A percentile compares a stretch with the other conserved stretches of the same genome.
These are phyloP conservation scores for Cyprinodon brontotheroides DNA, from an alignment of 2,113 vertebrate species.

Conservation along the genomic window DNA sequence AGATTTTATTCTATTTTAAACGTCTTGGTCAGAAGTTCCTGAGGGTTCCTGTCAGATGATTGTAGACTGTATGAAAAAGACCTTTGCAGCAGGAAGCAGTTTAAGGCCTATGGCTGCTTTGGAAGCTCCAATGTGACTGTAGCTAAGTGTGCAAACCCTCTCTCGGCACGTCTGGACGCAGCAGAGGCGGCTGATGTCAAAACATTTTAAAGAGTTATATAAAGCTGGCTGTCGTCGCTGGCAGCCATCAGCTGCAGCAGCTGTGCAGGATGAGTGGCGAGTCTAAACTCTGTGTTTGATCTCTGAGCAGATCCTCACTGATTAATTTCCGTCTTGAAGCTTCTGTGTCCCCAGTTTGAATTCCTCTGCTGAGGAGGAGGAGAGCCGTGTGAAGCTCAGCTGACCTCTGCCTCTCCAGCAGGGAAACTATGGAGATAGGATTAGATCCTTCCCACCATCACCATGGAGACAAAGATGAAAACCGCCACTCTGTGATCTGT, in stretches of 20 bases:
- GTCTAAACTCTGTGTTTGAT: not conserved
- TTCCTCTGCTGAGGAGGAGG: not conserved
- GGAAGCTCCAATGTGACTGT: not conserved
- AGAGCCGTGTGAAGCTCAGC: not conserved
- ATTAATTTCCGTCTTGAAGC: not conserved
- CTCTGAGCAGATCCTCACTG: not conserved
- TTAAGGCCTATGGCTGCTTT: not conserved
- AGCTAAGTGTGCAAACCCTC: not conserved
- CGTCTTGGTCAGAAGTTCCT: too few species aligned
- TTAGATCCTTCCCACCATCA: not conserved
- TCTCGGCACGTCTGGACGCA: not conserved
- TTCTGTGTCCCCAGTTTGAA: not conserved
- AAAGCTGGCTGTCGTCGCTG: not conserved
- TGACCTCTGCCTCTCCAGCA: not conserved
- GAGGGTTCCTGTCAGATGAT: too few species aligned
- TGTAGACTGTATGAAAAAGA: not conserved
- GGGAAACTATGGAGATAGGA: not conserved
- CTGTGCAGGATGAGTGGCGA: not conserved
- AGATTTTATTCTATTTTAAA: too few species aligned
- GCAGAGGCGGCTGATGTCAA: not conserved
- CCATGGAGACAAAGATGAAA: not conserved
- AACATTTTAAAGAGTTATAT: slow-evolving; percentile 1
- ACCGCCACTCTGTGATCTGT: too few species aligned
- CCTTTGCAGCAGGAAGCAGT: not conserved
- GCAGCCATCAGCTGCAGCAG: not conserved